phyloP scores from a whole-genome alignment of 2,113 vertebrate species.

The Glaucomys volans region DNA sequence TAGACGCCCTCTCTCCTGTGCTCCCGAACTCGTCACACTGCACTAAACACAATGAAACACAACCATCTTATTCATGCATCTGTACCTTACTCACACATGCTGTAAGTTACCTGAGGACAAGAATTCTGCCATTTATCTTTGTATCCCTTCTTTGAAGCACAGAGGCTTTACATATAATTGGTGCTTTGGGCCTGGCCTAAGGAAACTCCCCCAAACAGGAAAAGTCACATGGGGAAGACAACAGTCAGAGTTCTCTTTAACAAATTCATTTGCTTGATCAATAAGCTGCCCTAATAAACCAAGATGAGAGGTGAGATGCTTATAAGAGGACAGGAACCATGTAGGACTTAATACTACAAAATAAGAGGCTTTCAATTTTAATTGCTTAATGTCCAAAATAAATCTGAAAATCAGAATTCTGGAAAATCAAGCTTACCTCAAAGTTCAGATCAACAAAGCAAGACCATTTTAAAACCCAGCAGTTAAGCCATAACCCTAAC shows the following conservation, averaged over 20 bases:
- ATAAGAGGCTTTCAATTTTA: not conserved
- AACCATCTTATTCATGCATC: no score
- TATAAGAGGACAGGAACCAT: not conserved
- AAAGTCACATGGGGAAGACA: not conserved
- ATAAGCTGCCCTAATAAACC: not conserved
- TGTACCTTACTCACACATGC: not conserved
- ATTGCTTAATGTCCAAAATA: conserved; percentile 34
- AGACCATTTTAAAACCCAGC: conserved; percentile 32
- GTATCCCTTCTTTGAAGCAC: not conserved
- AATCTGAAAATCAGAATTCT: conserved; percentile 45
- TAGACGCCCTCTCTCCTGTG: not conserved
- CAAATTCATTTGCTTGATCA: not conserved
- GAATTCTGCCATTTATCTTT: not conserved
- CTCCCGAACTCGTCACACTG: not conserved
- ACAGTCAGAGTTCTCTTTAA: not conserved
- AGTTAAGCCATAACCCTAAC: not conserved
- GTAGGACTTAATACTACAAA: not conserved
- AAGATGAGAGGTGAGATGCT: not conserved
- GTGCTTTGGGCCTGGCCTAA: not conserved
- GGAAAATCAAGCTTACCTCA: not conserved
- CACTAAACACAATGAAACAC: not conserved
- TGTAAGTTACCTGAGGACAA: not conserved
- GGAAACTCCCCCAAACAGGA: not conserved
- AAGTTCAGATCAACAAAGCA: conserved; percentile 43
- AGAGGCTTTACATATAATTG: not conserved